These are phyloP conservation scores for Drosophila mojavensis DNA, from an alignment of 1,140 invertebrate species.

Conservation along the genomic window DNA sequence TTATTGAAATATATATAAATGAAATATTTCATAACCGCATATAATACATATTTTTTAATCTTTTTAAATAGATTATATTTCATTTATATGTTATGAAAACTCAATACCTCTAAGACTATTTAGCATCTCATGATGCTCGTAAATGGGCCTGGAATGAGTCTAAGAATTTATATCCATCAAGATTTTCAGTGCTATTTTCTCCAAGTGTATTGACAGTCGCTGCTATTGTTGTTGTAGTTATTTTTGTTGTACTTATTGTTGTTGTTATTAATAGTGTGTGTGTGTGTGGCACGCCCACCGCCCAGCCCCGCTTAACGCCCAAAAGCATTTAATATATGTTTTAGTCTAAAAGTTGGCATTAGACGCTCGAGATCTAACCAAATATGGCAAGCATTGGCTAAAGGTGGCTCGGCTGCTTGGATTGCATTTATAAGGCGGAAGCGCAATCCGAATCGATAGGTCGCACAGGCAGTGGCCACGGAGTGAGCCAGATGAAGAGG, in stretches of 20 bases:
- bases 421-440: constrained; percentile 29
- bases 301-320: constrained; percentile 53
- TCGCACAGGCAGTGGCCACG: neutral
- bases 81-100: too few species aligned
- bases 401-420: neutral
- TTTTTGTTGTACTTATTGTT: constrained; percentile 17
- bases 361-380: constrained; percentile 47
- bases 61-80: too few species aligned
- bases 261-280: constrained; percentile 8
- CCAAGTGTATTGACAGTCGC: neutral
- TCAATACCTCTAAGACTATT: too few species aligned
- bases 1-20: too few species aligned
- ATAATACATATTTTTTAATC: too few species aligned
- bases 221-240: neutral
- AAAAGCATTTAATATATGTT: constrained; percentile 67
- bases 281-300: constrained; percentile 51
- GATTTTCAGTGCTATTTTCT: neutral
- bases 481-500: neutral
- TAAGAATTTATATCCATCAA: too few species aligned
- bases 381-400: constrained; percentile 34
- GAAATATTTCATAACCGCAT: too few species aligned
- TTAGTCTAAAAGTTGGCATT: constrained; percentile 75
- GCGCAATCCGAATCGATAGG: neutral
- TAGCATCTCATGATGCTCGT: too few species aligned
- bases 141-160: too few species aligned